These are phyloP conservation scores for Aphaenogaster floridana DNA, from an alignment of 1,140 invertebrate species.

Conservation along the genomic window DNA sequence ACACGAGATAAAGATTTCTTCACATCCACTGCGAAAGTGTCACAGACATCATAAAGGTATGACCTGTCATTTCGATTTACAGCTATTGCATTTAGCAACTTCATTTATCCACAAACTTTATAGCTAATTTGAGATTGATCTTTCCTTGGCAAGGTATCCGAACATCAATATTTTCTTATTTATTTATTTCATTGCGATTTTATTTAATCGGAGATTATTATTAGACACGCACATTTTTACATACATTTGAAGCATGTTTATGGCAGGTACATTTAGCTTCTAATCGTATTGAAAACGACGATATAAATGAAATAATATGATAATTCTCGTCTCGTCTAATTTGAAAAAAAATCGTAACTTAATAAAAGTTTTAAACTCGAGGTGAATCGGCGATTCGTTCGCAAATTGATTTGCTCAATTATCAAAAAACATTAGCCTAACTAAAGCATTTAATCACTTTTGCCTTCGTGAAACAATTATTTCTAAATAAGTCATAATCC, in stretches of 20 bases:
- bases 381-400: constrained; percentile 26
- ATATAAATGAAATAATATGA: constrained; percentile 15
- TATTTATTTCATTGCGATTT: neutral
- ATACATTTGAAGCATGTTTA: neutral
- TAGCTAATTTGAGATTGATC: neutral
- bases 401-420: constrained; percentile 49
- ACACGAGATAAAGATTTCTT: constrained; percentile 44
- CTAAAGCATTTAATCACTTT: constrained; percentile 23
- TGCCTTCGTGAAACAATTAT: neutral
- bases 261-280: neutral
- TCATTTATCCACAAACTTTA: neutral
- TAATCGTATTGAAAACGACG: neutral
- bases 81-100: neutral
- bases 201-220: neutral
- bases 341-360: constrained; percentile 40
- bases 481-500: constrained; percentile 1
- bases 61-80: constrained; percentile 23
- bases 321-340: constrained; percentile 11
- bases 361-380: constrained; percentile 52
- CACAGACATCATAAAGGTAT: constrained; percentile 25
- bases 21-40: constrained; percentile 39
- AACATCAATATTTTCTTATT: neutral
- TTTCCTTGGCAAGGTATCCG: no score
- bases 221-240: neutral
- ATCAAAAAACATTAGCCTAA: constrained; percentile 14